Base-by-base conservation (phyloP, 2,888 invertebrate genomes). In the Chalcosyrphus nemorum region DNA sequence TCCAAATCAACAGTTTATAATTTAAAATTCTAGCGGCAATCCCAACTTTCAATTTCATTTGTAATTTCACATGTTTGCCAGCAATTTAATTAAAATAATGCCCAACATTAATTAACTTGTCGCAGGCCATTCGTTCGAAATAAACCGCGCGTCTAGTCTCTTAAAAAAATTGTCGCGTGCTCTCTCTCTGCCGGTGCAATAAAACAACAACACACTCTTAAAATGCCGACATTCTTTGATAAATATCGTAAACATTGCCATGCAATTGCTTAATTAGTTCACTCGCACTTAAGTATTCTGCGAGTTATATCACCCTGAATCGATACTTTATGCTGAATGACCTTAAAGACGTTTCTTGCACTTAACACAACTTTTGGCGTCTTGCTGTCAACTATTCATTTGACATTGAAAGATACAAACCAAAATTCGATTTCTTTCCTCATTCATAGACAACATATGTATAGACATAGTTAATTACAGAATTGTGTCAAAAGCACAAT, bases 351-450 rank as follows among this genome's bases (percentile, higher is more conserved):
- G 54, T 54, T 56, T 43, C 54, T 54, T 45, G 35, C 63, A 63
- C 74, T 24, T 29, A 11, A 24, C n/a, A 50, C 41, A 45, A 50
- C 6, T 21, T n/a, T 27, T 32, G 7, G 24, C 19, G 27, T 2
- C 24, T 4, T 9, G 54, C n/a, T 17, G 32, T 56, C 32, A 56
- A 35, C 45, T 56, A 56, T 45, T 50, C 17, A 21, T 35, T 54
- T 63, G 74, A 63, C 63, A 54, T 63, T 63, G 54, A 74, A 54
- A 7, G 47, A 9, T 38, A 74, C 17, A 5, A 45, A n/a, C n/a
- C 4, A 32, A 15, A 32, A 32, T 52, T 72, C 15, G 6, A n/a
- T 50, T 41, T 43, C n/a, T 35, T 57, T 4, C 5, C 15, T 54
- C 54, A 38, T 71, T 65, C 19, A 38, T 15, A 71, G 17, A 21